Base-by-base conservation (phyloP, 2,888 invertebrate genomes). In the Boloria euphrosyne region DNA sequence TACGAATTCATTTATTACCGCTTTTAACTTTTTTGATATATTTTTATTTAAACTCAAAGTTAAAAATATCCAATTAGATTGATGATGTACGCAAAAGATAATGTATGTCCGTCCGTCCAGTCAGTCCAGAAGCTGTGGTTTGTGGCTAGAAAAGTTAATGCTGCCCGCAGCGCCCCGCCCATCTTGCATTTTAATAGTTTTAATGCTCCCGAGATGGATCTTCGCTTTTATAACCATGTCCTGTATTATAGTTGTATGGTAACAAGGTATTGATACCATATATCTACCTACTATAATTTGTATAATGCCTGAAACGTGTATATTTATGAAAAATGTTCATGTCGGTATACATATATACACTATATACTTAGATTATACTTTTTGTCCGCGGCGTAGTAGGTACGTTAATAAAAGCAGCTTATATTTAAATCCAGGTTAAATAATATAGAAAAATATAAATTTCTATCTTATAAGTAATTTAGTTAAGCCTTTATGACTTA, bases 61-160 rank as follows among this genome's bases (percentile, higher is more conserved):
- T n/a, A 59, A 59, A 46, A 65, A 60, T 67, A 59, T 49, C 17
- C 61, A 63, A 65, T 68, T 68, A 71, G 64, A 66, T 54, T 67
- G 66, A 66, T 67, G 67, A 71, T 69, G 70, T 73, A 64, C 63
- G 64, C 66, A 69, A 77, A 76, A 78, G 80, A 78, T 84, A 84
- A 83, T 82, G 80, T 82, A 49, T 57, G 64, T 83, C 81, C 82
- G 82, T 65, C 64, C 65, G 55, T 67, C 64, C 62, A 66, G 61
- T 78, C 80, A 78, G 76, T 81, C 84, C 88, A 87, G 88, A 78
- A 90, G 88, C 89, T 90, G 90, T 84, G 90, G 91, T 90, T 87
- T 90, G 90, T 78, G 90, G 90, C 85, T 75, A 75, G 76, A 76
- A 77, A 83, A 83, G 82, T 84, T 83, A 85, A 84, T 85, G 83